Base-by-base conservation (phyloP, 30 jellyfish, hydroid and myxozoan species). In the Turritopsis rubra region DNA sequence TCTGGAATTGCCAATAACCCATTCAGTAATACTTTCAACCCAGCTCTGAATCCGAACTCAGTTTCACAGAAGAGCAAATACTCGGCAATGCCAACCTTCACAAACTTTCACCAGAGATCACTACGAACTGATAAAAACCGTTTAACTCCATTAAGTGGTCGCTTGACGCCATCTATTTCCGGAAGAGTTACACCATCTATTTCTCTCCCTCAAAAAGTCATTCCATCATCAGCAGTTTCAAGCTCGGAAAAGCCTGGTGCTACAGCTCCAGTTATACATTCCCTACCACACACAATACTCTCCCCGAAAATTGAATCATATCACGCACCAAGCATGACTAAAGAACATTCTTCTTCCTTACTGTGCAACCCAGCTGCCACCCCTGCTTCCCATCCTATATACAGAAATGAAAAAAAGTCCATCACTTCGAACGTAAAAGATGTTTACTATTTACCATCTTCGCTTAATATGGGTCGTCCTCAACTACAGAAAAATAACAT, bases 101-200 rank as follows among this genome's bases (percentile, higher is more conserved):
- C 82, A 74, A 23, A 17, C 53, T 74, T 74, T 21, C 82, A 74
- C 41, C 82, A 74, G 21, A 28, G 82, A 19, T 22, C 72, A 7
- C 53, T 74, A 13, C 19, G 24, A 74, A 29, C 65, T 7, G 82
- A 30, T 20, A 74, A 4, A 4, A 66, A 22, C 17, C 76, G 29
- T n/a, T 41, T 41, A 41, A 41, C 60, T 41, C 60, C 60, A 3
- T 27, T 27, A 68, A 68, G 31, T 68, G 82, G 82, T 13, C 28
- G 72, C 27, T 23, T 74, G 41, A 74, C 82, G 24, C 82, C 82
- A 26, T 74, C 82, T n/a, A 20, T 74, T 21, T 9, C n/a, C 24
- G 82, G 82, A 7, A 26, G 82, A 24, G 82, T 74, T 23, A 74
- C 82, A 23, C 82, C 82, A 23, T 74, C 60, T n/a, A 26, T 30